Conservation (phyloP, 2,888 invertebrate genomes). For the Oxycera nigricornis region DNA sequence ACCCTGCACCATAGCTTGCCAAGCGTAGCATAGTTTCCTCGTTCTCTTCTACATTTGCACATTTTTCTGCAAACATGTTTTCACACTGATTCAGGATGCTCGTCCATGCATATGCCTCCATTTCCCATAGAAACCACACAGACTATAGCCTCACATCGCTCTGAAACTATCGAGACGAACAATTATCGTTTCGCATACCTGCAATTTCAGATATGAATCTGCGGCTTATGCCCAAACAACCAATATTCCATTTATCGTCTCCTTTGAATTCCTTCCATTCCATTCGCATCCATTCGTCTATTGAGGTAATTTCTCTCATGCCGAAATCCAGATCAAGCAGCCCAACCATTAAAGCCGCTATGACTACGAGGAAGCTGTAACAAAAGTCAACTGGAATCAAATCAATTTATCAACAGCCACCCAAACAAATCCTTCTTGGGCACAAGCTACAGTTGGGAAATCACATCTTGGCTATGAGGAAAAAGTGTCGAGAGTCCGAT, state of each 20-base stretch:
- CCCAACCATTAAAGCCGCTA: background rate
- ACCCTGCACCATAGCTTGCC: no score
- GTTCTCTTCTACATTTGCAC: no score
- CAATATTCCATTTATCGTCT: conserved; percentile 19
- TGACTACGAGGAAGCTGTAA: background rate
- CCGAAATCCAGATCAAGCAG: conserved; percentile 22
- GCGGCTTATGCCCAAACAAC: background rate
- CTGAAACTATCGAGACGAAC: background rate
- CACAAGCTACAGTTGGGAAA: background rate
- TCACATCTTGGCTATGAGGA: background rate
- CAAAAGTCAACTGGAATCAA: conserved; percentile 40
- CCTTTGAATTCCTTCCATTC: background rate
- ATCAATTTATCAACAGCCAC: conserved; percentile 38
- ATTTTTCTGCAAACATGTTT: no score
- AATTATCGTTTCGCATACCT: background rate
- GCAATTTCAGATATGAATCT: background rate
- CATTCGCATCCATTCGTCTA: conserved; percentile 11
- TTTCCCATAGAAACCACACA: no score
- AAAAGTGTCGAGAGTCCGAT: conserved; percentile 24
- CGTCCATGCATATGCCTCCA: no score
- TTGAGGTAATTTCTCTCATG: background rate
- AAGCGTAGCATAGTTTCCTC: no score
- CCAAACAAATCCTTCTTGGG: conserved; percentile 36
- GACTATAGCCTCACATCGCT: no score
- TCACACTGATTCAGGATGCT: no score